Evolutionary conservation across 1,140 invertebrate genomes (phyloP).

Genomic region (Nilaparvata lugens): DNA sequence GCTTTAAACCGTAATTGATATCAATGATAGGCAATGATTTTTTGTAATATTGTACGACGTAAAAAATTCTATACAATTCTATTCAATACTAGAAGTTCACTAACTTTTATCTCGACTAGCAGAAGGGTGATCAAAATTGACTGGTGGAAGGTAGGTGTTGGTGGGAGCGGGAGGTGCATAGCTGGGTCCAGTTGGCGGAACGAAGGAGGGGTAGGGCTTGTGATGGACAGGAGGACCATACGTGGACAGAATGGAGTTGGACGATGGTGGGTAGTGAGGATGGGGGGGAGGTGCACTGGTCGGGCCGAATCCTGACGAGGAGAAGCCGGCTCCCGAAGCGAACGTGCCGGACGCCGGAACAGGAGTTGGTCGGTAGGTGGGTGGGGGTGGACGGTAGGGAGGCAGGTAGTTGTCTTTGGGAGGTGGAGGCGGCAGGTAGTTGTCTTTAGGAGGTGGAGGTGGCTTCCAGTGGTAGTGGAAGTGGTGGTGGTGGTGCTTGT

Average conservation of each 20-base stretch:
- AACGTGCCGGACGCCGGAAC: slow-evolving; percentile 1
- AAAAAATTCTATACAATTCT: no score
- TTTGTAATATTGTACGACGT: no score
- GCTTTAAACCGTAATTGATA: no score
- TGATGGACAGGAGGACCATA: background rate
- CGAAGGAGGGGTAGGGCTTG: background rate
- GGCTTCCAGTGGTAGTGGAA: background rate
- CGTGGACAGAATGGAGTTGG: background rate
- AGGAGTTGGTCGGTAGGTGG: slow-evolving; percentile 2
- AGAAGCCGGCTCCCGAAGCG: no score
- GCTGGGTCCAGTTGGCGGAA: background rate
- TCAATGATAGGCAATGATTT: no score
- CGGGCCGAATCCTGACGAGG: background rate
- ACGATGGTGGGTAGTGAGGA: background rate
- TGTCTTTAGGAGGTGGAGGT: background rate
- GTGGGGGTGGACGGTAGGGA: background rate
- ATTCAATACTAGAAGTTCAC: no score
- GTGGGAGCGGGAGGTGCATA: background rate
- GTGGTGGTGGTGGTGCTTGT: background rate
- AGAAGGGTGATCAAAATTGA: no score
- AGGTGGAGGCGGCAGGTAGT: background rate
- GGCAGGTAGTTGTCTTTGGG: background rate
- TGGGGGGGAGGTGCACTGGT: background rate
- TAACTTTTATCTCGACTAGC: no score
- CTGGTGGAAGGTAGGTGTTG: background rate